A percentile compares a stretch with the other conserved stretches of the same genome.
phyloP scores from a whole-genome alignment of 1,140 invertebrate genomes.

The Orius insidiosus region DNA sequence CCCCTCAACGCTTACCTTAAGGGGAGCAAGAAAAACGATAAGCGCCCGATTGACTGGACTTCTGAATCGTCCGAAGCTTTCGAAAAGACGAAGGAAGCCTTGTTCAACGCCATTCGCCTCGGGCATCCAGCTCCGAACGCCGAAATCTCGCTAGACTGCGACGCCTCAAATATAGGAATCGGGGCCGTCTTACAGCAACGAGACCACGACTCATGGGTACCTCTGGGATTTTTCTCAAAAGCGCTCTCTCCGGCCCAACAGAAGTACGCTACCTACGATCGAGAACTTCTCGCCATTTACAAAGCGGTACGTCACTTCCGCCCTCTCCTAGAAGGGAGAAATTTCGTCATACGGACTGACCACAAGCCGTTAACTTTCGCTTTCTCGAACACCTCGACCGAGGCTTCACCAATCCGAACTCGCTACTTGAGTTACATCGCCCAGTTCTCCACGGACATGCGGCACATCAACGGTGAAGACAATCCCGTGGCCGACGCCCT shows the following conservation, averaged over 20 bases:
- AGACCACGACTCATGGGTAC: conserved; percentile 17
- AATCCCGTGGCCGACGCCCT: conserved; percentile 9
- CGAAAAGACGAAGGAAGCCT: conserved; percentile 24
- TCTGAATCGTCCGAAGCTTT: conserved; percentile 22
- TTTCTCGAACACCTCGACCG: not conserved
- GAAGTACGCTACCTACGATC: conserved; percentile 27
- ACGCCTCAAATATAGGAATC: conserved; percentile 19
- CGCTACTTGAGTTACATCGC: conserved; percentile 26
- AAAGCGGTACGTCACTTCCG: conserved; percentile 26
- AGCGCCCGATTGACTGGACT: conserved; percentile 2
- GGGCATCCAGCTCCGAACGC: conserved; percentile 12
- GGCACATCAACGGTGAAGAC: conserved; percentile 22
- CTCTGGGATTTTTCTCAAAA: conserved; percentile 26
- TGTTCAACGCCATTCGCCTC: conserved; percentile 19
- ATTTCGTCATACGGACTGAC: conserved; percentile 25
- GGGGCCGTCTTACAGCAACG: conserved; percentile 18
- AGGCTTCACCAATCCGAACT: conserved; percentile 23
- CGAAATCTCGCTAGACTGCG: conserved; percentile 12
- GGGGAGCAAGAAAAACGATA: conserved; percentile 21
- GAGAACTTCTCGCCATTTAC: conserved; percentile 31
- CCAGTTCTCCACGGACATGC: conserved; percentile 25
- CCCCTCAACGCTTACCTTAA: conserved; percentile 18
- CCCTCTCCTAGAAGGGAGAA: conserved; percentile 26
- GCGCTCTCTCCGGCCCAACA: conserved; percentile 23
- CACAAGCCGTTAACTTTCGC: not conserved